phyloP scores from a whole-genome alignment of 2,113 vertebrate genomes.

The Taxidea taxus region DNA sequence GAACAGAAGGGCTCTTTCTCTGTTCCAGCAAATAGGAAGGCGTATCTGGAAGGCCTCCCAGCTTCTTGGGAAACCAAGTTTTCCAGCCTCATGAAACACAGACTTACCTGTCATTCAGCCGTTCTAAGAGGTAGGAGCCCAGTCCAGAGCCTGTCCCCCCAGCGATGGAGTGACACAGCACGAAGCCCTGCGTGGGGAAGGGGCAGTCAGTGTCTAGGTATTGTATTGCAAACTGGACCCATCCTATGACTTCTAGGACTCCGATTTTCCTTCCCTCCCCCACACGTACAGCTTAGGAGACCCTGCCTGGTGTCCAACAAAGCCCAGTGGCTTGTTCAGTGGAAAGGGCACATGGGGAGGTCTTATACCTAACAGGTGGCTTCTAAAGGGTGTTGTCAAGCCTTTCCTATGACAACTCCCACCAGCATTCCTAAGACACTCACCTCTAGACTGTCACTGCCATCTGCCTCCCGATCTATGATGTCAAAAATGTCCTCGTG shows the following conservation, averaged over 20 bases:
- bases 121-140: conserved; percentile 96
- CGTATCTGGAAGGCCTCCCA: neutral
- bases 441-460: conserved; percentile 98
- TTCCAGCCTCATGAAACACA: neutral
- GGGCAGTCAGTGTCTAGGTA: neutral
- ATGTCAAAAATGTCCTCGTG: conserved; percentile 99
- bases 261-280: neutral
- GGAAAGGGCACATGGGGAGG: neutral
- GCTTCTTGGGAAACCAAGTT: neutral
- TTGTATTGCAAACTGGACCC: neutral
- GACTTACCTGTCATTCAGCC: conserved; percentile 95
- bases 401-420: neutral
- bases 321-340: neutral
- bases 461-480: conserved; percentile 98
- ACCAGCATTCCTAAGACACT: conserved; percentile 53
- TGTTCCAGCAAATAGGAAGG: neutral
- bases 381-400: neutral
- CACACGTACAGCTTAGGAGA: neutral
- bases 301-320: neutral
- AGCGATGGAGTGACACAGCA: conserved; percentile 98
- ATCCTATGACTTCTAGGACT: neutral
- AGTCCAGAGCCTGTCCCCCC: conserved; percentile 97
- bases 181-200: conserved; percentile 89
- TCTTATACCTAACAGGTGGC: neutral
- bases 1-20: neutral